Base-by-base conservation (phyloP, 2,888 invertebrate genomes). In the Strigamia transsilvanica region DNA sequence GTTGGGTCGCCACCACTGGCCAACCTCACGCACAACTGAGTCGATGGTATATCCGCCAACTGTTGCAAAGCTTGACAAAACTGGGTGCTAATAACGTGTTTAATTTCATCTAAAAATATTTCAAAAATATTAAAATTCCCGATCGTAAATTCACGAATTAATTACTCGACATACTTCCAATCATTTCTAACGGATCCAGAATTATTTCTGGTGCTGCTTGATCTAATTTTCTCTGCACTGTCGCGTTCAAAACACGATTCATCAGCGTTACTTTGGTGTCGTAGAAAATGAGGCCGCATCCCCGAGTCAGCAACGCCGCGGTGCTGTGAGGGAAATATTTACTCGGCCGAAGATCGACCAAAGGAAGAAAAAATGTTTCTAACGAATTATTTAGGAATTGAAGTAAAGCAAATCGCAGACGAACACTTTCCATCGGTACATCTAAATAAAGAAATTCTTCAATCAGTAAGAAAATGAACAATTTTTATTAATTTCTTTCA, bases 1-100 rank as follows among this genome's bases (percentile, higher is more conserved):
- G 87, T 87, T 0, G 88, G 88, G 83, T 88, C 88, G 0, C 88
- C 88, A 0, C 88, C 88, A 83, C 86, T 86, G 27, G 88, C 87
- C 46, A 88, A 85, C 15, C 86, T 84, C 34, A 88, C 88, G 86
- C 88, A 88, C 81, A 88, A 85, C 85, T 87, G 87, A 82, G 86
- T 85, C 0, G 88, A 88, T 13, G 87, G 86, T 51, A 88, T 85
- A 61, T 85, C 84, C 6, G 85, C 83, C 82, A 88, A 84, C 84
- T 88, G 88, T 38, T 87, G 83, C 84, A 86, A 86, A 0, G 88
- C 87, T 84, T 88, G 88, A 84, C 87, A 87, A 82, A 87, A 86
- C 82, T 86, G 85, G 7, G 86, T 86, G 6, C 83, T 78, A 77
- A 83, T 73, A 18, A 85, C 82, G 23, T 85, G 80, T 73, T 83